These are phyloP conservation scores for Brachyrhaphis roseni DNA, from an alignment of 2,797 vertebrate genomes.

Conservation along the genomic window DNA sequence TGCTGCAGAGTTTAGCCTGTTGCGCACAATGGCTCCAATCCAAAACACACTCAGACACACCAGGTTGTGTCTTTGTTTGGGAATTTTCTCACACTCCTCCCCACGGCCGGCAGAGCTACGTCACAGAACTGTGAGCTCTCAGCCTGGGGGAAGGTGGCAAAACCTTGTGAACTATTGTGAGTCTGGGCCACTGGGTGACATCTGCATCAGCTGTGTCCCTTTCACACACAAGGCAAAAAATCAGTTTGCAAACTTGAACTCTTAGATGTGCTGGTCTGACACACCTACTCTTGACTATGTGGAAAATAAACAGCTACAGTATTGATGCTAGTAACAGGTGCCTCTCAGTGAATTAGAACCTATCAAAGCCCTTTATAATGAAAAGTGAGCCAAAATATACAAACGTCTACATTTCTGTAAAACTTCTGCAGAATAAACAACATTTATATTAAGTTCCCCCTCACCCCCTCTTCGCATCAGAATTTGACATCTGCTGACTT, in stretches of 20 bases:
- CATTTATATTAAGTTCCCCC: constrained; percentile 60
- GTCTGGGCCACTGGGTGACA: constrained; percentile 39
- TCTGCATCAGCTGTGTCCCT: constrained; percentile 46
- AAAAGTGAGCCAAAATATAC: constrained; percentile 63
- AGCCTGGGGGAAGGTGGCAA: constrained; percentile 35
- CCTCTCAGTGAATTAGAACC: constrained; percentile 23
- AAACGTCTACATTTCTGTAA: constrained; percentile 15
- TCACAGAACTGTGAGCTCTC: constrained; percentile 49
- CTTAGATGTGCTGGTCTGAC: background rate
- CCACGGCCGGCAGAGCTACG: constrained; percentile 48
- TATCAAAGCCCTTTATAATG: constrained; percentile 45
- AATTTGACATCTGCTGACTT: constrained; percentile 81
- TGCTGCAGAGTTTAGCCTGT: constrained; percentile 50
- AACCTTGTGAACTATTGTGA: constrained; percentile 25
- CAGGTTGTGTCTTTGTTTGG: constrained; percentile 71
- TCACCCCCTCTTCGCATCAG: constrained; percentile 66
- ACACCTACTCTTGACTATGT: background rate
- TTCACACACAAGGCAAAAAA: constrained; percentile 32
- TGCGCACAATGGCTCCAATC: constrained; percentile 52
- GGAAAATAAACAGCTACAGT: background rate
- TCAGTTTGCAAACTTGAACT: constrained; percentile 17
- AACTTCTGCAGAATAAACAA: constrained; percentile 51
- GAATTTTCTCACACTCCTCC: constrained; percentile 67
- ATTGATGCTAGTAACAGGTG: constrained; percentile 57
- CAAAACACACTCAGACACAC: constrained; percentile 54